A percentile compares a stretch with the other conserved stretches of the same genome.
phyloP scores from a whole-genome alignment of 2,888 invertebrate genomes.

The Pterostichus niger region DNA sequence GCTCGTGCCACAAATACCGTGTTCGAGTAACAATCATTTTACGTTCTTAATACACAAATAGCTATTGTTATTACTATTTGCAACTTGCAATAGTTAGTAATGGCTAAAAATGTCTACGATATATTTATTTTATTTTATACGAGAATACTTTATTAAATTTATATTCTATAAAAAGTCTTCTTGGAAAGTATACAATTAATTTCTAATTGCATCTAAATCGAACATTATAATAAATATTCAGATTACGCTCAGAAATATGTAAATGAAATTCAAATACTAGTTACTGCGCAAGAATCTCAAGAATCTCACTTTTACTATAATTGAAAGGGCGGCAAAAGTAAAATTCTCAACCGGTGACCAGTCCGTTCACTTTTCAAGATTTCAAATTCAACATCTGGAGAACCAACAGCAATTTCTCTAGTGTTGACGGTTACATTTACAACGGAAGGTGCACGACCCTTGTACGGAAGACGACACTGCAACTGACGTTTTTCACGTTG shows the following conservation, averaged over 20 bases:
- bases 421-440: neutral
- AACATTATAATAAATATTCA: constrained; percentile 20
- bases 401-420: neutral
- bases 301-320: constrained; percentile 50
- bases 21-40: too few relatives aligned
- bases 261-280: constrained; percentile 35
- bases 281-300: constrained; percentile 27
- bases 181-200: constrained; percentile 18
- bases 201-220: constrained; percentile 7
- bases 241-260: constrained; percentile 14
- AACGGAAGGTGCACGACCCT: neutral
- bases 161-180: neutral
- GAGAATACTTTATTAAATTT: neutral
- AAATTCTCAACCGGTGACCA: neutral
- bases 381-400: constrained; percentile 16
- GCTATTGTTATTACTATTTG: too few relatives aligned
- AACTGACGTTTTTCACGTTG: neutral
- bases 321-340: constrained; percentile 32
- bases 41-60: too few relatives aligned
- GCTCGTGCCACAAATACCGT: too few relatives aligned
- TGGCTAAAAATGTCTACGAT: too few relatives aligned
- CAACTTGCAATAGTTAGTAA: too few relatives aligned
- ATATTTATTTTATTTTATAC: neutral
- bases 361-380: constrained; percentile 41
- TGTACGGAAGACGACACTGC: neutral